Evolutionary conservation across 2,888 invertebrate species (phyloP), one percentile per base, ranked within the genome.

Genomic region (Andrena hattorfiana): DNA sequence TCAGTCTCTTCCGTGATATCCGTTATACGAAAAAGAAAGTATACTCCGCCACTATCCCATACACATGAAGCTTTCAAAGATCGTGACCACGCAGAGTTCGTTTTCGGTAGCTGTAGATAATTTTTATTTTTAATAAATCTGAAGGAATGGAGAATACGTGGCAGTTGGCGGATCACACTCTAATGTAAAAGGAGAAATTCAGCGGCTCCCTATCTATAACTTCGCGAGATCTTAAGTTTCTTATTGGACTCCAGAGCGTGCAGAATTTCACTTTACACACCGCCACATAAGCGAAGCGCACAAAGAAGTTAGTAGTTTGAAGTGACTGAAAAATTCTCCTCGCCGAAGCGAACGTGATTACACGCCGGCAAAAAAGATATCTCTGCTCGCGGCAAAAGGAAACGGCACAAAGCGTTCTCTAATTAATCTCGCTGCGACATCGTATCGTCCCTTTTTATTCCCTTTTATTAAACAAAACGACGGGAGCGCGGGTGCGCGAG

Each of bases 371-470:
- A 60, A 20, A 13, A 6, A 35, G 32, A 67, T 48, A 54, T 64
- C 26, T 48, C 42, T 26, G 35, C 64, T 13, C 0, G 16, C 32
- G 13, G 13, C 54, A 13, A 30, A 28, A 20, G 10, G 26, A 26
- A 66, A 3, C 49, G 16, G 23, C 10, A 13, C 59, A 42, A 76
- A 59, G 20, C 7, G 20, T 49, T 48, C 48, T 60, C 20, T 30
- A 71, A 80, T 80, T 71, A 80, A 77, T 71, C 60, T 48, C 49
- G 6, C 42, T 26, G 54, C 20, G 51, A 63, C 23, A 51, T 20
- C 16, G n/a, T 6, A 16, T 51, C 10, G 20, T 6, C 0, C 13
- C 7, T 7, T 26, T 63, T 48, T 1, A 6, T 59, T 28, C 8
- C 4, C 51, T n/a, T 71, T 62, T 49, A 81, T 67, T 32, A 32